Evolutionary conservation across 2,113 vertebrate species (phyloP), one percentile per base, ranked within the genome.

Genomic region (Takifugu bimaculatus): DNA sequence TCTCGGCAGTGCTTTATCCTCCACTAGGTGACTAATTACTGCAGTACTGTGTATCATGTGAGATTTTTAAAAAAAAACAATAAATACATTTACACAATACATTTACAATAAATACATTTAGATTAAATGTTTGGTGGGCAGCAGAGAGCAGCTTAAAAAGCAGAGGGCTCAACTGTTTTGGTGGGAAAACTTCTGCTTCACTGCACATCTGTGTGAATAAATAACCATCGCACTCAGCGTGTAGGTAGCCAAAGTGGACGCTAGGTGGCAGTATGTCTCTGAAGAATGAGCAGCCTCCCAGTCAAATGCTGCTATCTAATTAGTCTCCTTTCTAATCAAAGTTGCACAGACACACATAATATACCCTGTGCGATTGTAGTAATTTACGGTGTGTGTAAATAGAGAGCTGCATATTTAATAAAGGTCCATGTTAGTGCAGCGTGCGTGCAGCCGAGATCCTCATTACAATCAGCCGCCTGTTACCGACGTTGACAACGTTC

Each of bases 231-330:
- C 2, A 2, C 4, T 2, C 13, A 10, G 28, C 44, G 25, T 85
- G 80, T 65, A 75, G 67, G 26, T 2, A n/a, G 26, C 50, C 3
- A 4, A 52, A 45, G 4, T 26, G 48, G 7, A 57, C 89, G 87
- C 82, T 83, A 89, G 89, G 85, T 88, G 81, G 75, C 79, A 80
- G 57, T 87, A 58, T 66, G 81, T 50, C 62, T 69, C 67, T 63
- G 39, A 48, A 54, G 39, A 76, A 7, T 5, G 43, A n/a, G 25
- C 14, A 47, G 7, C 20, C 14, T 50, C 2, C 10, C n/a, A 50
- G 20, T 25, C 48, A 50, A 50, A 50, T n/a, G 11, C 47, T 47
- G 27, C 55, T 55, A 42, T 60, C 44, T 43, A 26, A 72, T 68
- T n/a, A 57, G 44, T 48, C 20, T 63, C 48, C 32, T 60, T 45